Evolutionary conservation across 2,888 invertebrate genomes (phyloP), one percentile per base, ranked within the genome.

Genomic region (Podotricha telesiphe): DNA sequence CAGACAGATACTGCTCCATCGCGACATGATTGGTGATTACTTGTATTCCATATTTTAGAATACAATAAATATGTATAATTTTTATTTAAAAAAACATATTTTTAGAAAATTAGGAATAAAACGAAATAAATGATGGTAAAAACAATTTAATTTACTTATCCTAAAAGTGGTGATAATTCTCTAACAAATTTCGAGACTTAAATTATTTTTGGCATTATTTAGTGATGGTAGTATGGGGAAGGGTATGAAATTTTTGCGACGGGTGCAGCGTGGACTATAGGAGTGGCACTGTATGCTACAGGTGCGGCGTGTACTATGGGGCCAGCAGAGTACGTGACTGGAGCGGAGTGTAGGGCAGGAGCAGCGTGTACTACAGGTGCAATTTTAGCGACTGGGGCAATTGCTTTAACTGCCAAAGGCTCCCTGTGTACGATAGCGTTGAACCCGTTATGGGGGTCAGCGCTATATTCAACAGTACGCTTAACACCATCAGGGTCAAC

Each of bases 401-500:
- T 80, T 28, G 83, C 80, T 73, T 86, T 86, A 71, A 86, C 81
- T 59, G 59, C 87, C 73, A 87, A 77, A 61, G 87, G 82, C 68
- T 93, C 93, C 74, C 85, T 90, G 82, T 86, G 91, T 4, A 94
- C 94, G 56, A 94, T 93, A 28, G 94, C 94, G 84, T 94, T 94
- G 87, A 94, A 94, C 22, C 94, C 82, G 83, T 94, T 86, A 88
- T 91, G 83, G 40, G 82, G 82, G 75, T 91, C 90, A 56, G 91
- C 90, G 73, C 88, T 88, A 85, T 91, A 91, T 59, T 94, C 94
- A 2, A 94, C 94, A 67, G 89, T 93, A 75, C 94, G 92, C 80
- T 88, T 91, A 80, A 91, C 93, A 78, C 94, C 94, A 73, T 94
- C 94, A 62, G 94, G 88, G 78, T 94, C 94, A 42, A 89, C 87